Conservation (phyloP, 2,113 vertebrate species). For the Sclerurus mexicanus region DNA sequence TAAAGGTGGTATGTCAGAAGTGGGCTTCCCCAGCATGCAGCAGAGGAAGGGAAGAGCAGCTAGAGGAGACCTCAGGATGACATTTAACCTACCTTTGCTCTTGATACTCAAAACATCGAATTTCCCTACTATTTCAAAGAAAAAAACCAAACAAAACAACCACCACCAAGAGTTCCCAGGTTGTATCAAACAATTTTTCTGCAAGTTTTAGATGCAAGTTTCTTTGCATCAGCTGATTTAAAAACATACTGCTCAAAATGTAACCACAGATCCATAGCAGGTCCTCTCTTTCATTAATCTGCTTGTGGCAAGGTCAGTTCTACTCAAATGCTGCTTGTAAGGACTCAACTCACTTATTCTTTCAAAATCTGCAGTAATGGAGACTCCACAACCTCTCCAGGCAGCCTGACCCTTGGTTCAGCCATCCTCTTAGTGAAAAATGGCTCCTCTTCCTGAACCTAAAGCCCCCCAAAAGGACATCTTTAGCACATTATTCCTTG, state of each 20-base stretch:
- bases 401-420: neutral
- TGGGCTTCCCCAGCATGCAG: neutral
- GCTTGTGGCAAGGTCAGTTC: neutral
- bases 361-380: neutral
- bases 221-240: neutral
- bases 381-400: neutral
- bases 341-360: neutral
- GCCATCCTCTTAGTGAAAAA: neutral
- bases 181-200: neutral
- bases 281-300: neutral
- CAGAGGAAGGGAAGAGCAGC: neutral
- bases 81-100: neutral
- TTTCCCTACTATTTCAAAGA: neutral
- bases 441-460: neutral
- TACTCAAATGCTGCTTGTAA: neutral
- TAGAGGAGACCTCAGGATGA: neutral
- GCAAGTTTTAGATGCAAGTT: neutral
- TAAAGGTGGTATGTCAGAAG: neutral
- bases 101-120: neutral
- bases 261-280: neutral
- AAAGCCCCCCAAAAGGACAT: neutral
- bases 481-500: neutral
- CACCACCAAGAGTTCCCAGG: neutral
- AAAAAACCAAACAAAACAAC: fast-evolving
- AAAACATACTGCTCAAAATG: neutral